Base-by-base conservation (phyloP, 30 jellyfish, hydroid and myxozoan genomes). In the Pseudorhiza aurosa region DNA sequence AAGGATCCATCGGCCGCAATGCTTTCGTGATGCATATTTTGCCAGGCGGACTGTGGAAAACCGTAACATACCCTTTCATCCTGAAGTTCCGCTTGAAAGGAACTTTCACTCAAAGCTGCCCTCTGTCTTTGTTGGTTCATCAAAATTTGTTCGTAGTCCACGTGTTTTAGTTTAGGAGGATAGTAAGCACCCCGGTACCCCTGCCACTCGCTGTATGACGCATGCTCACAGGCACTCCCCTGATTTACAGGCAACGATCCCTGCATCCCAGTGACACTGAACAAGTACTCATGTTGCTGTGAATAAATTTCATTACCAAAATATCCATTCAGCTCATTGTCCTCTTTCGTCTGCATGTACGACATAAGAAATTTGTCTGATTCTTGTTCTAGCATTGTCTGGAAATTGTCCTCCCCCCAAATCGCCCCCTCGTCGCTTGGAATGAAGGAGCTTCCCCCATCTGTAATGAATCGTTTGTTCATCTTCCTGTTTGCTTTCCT, bases 81-180 rank as follows among this genome's bases (percentile, higher is more conserved):
- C 3, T 71, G 53, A 1, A 71, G 58, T 36, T 31, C 58, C 11
- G 85, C 36, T 32, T 46, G 37, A 40, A 36, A 71, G 3, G 85
- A 30, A 19, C 29, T 32, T 6, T 71, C 62, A 47, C 50, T 4
- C 6, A 45, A 26, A 5, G 72, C 29, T 26, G 59, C 60, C 32
- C 85, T 51, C 15, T 45, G 68, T 37, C 85, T n/a, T 29, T 71
- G 85, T 21, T 71, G 72, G 43, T 47, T 71, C 58, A 21, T 19
- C 59, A 18, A 28, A 17, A 51, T 33, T 27, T 51, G 85, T 1
- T 71, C 85, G 29, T 45, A 71, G 25, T 71, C 85, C 19, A 71
- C 11, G 35, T 71, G 85, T 11, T 51, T 71, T 32, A 71, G 69
- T 33, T 71, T 71, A 1, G 85, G 85, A 22, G 85, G 85, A 32